phyloP scores from a whole-genome alignment of 1,140 invertebrate species.

The Anoplolepis gracilipes region DNA sequence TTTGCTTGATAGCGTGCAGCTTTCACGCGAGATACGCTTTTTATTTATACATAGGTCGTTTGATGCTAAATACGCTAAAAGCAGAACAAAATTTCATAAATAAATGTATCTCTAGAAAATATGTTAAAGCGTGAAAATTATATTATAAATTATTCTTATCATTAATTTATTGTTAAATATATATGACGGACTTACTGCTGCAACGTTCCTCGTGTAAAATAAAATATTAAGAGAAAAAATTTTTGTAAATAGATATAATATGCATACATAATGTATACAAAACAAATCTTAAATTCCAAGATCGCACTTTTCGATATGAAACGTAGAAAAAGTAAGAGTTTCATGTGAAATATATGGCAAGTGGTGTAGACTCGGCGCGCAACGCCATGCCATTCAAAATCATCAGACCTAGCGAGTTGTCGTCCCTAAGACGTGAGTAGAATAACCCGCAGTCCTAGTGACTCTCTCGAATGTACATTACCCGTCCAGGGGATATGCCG shows the following conservation, averaged over 20 bases:
- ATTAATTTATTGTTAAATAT: background rate
- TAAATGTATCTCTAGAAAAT: background rate
- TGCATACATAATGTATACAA: background rate
- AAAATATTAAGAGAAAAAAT: background rate
- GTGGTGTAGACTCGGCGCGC: background rate
- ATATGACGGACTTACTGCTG: background rate
- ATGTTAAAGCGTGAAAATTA: background rate
- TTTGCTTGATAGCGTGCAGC: background rate
- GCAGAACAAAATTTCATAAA: background rate
- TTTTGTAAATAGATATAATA: no score
- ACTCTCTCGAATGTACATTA: conserved; percentile 50
- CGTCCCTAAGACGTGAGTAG: background rate
- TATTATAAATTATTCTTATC: background rate
- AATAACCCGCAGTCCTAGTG: conserved; percentile 21
- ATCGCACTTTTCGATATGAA: background rate
- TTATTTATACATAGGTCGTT: background rate
- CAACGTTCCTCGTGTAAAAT: background rate
- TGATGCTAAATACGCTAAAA: background rate
- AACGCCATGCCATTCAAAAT: background rate
- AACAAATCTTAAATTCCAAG: background rate
- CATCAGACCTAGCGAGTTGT: background rate
- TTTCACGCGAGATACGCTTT: background rate
- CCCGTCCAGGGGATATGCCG: conserved; percentile 23
- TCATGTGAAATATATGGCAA: background rate
- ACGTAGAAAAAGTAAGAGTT: background rate